These are phyloP conservation scores for Pholis gunnellus DNA, from an alignment of 2,113 vertebrate species.

Conservation along the genomic window DNA sequence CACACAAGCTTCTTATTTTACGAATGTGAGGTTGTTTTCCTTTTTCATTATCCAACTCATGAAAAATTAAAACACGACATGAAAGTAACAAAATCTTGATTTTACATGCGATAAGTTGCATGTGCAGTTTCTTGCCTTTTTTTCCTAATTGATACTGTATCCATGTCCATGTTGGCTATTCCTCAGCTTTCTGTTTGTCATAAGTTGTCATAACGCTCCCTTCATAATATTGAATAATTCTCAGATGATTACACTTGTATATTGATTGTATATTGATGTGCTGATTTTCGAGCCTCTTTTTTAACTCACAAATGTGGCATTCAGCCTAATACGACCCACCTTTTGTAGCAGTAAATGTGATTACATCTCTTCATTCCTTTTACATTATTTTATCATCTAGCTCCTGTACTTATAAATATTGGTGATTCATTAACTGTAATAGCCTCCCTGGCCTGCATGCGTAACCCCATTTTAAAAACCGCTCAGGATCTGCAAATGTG, in stretches of 20 bases:
- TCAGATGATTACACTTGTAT: not conserved
- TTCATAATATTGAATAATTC: not conserved
- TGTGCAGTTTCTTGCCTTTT: not conserved
- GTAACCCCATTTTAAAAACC: conserved; percentile 2
- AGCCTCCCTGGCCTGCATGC: conserved; percentile 22
- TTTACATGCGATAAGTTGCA: not conserved
- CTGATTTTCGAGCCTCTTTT: conserved; percentile 17
- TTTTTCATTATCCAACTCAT: not conserved
- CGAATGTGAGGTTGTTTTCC: not conserved
- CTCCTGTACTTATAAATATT: conserved; percentile 57
- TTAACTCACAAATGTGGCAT: conserved; percentile 2
- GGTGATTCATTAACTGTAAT: conserved; percentile 59
- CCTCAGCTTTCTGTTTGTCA: not conserved
- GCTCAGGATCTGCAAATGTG: conserved; percentile 27
- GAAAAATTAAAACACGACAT: not conserved
- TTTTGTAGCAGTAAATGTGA: conserved; percentile 41
- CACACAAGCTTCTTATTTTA: not conserved
- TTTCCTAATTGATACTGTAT: not conserved
- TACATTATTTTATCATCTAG: conserved; percentile 39
- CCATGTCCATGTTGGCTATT: not conserved
- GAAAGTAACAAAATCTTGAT: not conserved
- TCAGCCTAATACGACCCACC: conserved; percentile 19
- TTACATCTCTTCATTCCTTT: conserved; percentile 39
- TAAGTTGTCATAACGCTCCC: not conserved
- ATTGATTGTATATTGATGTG: not conserved